Evolutionary conservation across 2,113 vertebrate species (phyloP).

Genomic region (Chloropsis hardwickii): DNA sequence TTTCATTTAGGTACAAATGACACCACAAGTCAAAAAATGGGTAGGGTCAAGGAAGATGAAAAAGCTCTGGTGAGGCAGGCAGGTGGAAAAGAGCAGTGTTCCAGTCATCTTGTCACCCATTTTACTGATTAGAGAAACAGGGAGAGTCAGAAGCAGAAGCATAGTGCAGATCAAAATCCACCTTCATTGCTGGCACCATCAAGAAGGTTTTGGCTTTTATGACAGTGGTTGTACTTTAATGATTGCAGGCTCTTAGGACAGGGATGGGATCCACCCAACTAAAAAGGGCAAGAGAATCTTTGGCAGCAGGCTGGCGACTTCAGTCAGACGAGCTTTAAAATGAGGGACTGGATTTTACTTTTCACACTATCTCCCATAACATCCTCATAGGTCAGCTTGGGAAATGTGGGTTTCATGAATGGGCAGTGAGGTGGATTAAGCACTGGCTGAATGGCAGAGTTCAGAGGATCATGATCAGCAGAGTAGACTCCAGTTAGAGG

Average conservation of each 20-base stretch:
- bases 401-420: not conserved
- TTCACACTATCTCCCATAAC: rapidly evolving
- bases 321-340: not conserved
- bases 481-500: not conserved
- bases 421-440: not conserved
- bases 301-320: not conserved
- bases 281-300: not conserved
- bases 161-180: rapidly evolving
- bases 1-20: not conserved
- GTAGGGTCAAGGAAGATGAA: not conserved
- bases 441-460: not conserved
- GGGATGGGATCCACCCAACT: not conserved
- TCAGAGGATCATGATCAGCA: not conserved
- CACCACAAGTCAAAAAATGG: rapidly evolving
- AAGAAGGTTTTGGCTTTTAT: not conserved
- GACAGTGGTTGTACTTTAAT: not conserved
- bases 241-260: rapidly evolving
- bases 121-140: not conserved
- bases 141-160: not conserved
- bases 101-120: not conserved
- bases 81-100: not conserved
- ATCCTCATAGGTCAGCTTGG: rapidly evolving
- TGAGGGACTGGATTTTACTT: not conserved
- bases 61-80: not conserved
- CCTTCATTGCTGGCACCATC: not conserved